phyloP scores from a whole-genome alignment of 2,888 invertebrate genomes.

The Agrotis segetum region DNA sequence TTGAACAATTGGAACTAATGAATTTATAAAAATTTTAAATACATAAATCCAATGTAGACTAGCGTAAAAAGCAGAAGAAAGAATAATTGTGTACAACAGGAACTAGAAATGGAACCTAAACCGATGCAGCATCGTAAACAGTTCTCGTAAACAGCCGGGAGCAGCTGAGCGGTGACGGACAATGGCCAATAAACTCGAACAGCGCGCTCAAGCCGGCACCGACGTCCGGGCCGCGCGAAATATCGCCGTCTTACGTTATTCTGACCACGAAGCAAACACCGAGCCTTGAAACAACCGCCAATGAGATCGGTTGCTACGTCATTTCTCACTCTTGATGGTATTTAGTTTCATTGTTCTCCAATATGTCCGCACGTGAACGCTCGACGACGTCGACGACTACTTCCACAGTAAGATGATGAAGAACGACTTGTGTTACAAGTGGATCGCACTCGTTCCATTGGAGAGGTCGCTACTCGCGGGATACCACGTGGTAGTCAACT shows the following conservation, averaged over 20 bases:
- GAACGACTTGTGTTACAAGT: too few species aligned
- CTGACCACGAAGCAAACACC: slow-evolving; percentile 8
- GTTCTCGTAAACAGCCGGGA: slow-evolving; percentile 4
- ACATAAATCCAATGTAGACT: too few species aligned
- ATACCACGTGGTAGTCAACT: neutral
- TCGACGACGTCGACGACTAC: neutral
- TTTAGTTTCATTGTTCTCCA: neutral
- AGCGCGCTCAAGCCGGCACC: neutral
- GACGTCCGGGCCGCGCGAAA: neutral
- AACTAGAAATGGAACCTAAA: neutral
- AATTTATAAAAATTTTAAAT: too few species aligned
- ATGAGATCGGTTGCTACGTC: slow-evolving; percentile 3
- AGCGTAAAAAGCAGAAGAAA: neutral
- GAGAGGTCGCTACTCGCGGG: slow-evolving; percentile 3
- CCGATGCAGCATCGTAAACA: neutral
- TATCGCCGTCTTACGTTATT: slow-evolving; percentile 13
- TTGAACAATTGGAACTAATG: too few species aligned
- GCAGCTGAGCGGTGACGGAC: neutral
- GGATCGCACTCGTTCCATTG: neutral
- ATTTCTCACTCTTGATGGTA: slow-evolving; percentile 11
- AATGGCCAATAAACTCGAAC: slow-evolving; percentile 11
- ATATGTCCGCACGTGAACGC: neutral
- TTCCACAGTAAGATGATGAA: neutral
- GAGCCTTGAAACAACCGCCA: neutral
- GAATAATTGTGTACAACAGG: neutral